These are phyloP conservation scores for Uloborus plumipes DNA, from an alignment of 2,888 invertebrate species.

Conservation along the genomic window DNA sequence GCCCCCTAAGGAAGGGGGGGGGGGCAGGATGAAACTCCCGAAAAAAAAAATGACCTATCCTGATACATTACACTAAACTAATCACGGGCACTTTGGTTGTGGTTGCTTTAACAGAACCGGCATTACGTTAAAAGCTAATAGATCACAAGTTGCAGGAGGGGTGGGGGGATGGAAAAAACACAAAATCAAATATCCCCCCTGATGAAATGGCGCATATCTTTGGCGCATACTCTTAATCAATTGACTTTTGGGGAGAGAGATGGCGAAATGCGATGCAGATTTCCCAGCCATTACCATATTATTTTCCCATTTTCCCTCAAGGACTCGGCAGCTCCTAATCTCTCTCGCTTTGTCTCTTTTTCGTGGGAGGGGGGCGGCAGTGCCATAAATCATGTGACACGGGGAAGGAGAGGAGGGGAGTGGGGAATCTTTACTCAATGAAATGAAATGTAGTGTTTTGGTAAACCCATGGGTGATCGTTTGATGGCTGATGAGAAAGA, in stretches of 20 bases:
- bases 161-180: conserved; percentile 3
- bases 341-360: conserved; percentile 8
- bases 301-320: conserved; percentile 57
- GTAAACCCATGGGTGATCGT: conserved; percentile 37
- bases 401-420: conserved; percentile 12
- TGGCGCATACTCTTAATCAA: conserved; percentile 53
- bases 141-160: conserved; percentile 46
- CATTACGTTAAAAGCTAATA: conserved; percentile 63
- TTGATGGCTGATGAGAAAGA: conserved; percentile 6
- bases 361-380: conserved; percentile 11
- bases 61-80: conserved; percentile 3
- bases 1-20: no score
- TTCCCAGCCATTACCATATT: conserved; percentile 61
- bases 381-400: conserved; percentile 53
- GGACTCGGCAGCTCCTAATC: conserved; percentile 42
- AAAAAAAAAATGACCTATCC: conserved; percentile 2
- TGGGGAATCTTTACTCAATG: conserved; percentile 58
- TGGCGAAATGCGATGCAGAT: conserved; percentile 48
- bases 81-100: conserved; percentile 47
- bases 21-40: neutral
- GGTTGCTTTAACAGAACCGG: conserved; percentile 44
- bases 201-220: conserved; percentile 27
- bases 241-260: conserved; percentile 39
- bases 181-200: neutral
- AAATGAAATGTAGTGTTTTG: conserved; percentile 58